phyloP scores from a whole-genome alignment of 2,797 vertebrate species.

The Scleropages formosus region DNA sequence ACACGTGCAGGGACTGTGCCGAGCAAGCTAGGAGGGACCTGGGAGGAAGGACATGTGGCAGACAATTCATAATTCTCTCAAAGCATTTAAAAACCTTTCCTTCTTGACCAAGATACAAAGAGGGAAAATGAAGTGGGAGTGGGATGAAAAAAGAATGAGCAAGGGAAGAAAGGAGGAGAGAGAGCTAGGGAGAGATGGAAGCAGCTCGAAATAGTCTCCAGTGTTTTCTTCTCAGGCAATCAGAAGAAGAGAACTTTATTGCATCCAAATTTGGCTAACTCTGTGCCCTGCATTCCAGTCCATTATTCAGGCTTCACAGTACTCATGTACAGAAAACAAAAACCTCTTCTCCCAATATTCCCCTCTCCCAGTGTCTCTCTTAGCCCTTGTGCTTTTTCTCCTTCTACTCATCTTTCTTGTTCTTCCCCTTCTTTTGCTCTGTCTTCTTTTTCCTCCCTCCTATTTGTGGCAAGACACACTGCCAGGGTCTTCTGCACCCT shows the following conservation, averaged over 20 bases:
- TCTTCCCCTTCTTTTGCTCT: neutral
- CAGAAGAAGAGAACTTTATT: conserved; percentile 22
- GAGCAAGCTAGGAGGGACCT: neutral
- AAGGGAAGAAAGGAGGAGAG: neutral
- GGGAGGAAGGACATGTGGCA: neutral
- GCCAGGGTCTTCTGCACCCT: neutral
- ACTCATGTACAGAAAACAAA: neutral
- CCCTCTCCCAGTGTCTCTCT: neutral
- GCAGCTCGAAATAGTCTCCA: conserved; percentile 15
- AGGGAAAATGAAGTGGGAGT: neutral
- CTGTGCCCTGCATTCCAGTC: conserved; percentile 40
- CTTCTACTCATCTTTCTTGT: neutral
- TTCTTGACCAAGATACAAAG: neutral
- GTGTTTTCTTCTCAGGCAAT: conserved; percentile 17
- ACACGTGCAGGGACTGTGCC: neutral
- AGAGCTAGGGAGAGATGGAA: neutral
- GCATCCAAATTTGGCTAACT: conserved; percentile 79
- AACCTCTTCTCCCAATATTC: neutral
- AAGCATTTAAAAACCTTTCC: neutral
- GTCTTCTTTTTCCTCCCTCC: neutral
- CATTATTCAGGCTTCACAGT: conserved; percentile 25
- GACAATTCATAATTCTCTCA: neutral
- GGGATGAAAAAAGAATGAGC: neutral
- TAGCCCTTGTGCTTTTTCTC: too few species aligned
- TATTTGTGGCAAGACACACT: neutral